These are phyloP conservation scores for Scaptomyza tumidula DNA, from an alignment of 2,888 invertebrate genomes.

Conservation along the genomic window DNA sequence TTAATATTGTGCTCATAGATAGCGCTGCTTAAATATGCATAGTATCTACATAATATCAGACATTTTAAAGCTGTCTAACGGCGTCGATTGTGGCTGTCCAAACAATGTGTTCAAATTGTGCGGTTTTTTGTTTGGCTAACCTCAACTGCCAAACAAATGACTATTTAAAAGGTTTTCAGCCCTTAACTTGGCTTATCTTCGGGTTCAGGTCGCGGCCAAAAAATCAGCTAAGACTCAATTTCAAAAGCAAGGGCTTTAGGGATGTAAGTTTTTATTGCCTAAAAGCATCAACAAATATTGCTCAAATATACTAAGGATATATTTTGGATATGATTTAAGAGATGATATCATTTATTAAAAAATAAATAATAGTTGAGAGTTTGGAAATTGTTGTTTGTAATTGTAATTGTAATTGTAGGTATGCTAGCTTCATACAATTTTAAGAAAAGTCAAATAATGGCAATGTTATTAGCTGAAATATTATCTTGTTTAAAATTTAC, in stretches of 20 bases:
- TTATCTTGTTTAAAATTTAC: not conserved
- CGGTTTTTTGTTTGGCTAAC: not conserved
- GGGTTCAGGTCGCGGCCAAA: constrained; percentile 22
- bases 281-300: constrained; percentile 36
- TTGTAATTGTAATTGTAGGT: too few relatives aligned
- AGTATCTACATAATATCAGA: constrained; percentile 52
- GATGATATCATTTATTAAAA: too few relatives aligned
- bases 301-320: constrained; percentile 1
- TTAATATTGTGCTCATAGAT: too few relatives aligned
- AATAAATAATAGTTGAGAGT: too few relatives aligned
- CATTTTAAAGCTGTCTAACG: constrained; percentile 8
- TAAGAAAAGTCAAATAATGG: too few relatives aligned
- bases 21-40: too few relatives aligned
- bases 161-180: constrained; percentile 35
- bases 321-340: not conserved
- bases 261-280: not conserved
- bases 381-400: too few relatives aligned
- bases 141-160: constrained; percentile 17
- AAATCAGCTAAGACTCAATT: constrained; percentile 52
- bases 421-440: too few relatives aligned
- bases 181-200: constrained; percentile 34
- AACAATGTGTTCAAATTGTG: constrained; percentile 27
- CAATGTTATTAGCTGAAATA: not conserved
- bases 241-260: constrained; percentile 32
- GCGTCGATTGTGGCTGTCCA: constrained; percentile 12